Conservation (phyloP, 2,113 vertebrate species). For the Aphelocoma coerulescens region DNA sequence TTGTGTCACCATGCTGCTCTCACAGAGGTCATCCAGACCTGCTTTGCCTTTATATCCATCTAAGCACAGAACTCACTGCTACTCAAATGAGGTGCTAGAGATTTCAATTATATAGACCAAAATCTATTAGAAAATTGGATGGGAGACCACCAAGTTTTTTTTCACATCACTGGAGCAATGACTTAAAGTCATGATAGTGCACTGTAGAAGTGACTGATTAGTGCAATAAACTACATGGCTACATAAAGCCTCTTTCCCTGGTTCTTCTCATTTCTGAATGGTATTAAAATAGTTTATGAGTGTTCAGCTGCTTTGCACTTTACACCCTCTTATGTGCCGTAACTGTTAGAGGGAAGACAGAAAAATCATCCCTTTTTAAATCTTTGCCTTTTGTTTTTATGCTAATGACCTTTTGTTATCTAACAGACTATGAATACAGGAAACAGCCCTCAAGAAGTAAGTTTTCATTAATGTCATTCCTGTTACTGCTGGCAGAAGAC, state of each 20-base stretch:
- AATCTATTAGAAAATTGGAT: neutral
- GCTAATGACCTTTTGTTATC: neutral
- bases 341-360: neutral
- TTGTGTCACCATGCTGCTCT: neutral
- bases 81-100: neutral
- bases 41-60: neutral
- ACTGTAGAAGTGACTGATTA: slow-evolving; percentile 20
- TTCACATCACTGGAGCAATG: neutral
- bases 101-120: neutral
- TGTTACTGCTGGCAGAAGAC: neutral
- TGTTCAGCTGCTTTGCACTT: slow-evolving; percentile 27
- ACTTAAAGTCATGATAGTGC: neutral
- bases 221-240: slow-evolving; percentile 1
- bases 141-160: neutral
- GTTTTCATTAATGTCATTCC: neutral
- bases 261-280: neutral
- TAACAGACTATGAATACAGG: neutral
- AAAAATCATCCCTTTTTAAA: neutral
- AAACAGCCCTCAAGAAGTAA: neutral
- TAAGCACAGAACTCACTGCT: neutral
- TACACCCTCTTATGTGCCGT: neutral
- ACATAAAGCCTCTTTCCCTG: neutral
- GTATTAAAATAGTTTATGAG: slow-evolving; percentile 43
- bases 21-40: neutral
- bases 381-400: neutral